phyloP scores from a whole-genome alignment of 2,797 vertebrate species.

The Alcedo quadribrachys region DNA sequence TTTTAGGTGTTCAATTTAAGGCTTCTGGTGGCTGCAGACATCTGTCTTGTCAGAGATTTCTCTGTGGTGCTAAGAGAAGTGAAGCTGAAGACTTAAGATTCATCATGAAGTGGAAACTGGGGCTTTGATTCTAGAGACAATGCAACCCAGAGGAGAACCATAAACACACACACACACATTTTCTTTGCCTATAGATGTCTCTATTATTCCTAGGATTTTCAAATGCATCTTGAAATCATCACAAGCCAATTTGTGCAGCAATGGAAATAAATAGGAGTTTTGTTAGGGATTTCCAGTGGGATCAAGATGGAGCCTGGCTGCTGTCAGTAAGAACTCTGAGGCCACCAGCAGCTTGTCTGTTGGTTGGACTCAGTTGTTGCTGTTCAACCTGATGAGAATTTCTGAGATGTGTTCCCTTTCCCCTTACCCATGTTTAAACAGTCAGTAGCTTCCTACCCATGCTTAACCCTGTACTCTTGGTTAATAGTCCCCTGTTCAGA shows the following conservation, averaged over 20 bases:
- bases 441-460: background rate
- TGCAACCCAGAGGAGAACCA: constrained; percentile 29
- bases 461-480: background rate
- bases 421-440: background rate
- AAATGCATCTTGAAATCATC: background rate
- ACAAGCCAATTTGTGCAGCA: background rate
- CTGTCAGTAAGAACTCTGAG: background rate
- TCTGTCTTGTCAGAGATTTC: constrained; percentile 64
- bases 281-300: background rate
- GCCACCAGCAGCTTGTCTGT: background rate
- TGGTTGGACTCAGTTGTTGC: background rate
- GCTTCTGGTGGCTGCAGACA: constrained; percentile 60
- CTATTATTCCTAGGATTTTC: background rate
- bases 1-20: constrained; percentile 59
- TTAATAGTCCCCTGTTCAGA: background rate
- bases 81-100: constrained; percentile 36
- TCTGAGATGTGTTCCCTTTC: background rate
- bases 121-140: constrained; percentile 38
- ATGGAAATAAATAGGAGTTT: constrained; percentile 17
- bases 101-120: constrained; percentile 32
- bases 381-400: background rate
- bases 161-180: background rate
- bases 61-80: constrained; percentile 49
- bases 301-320: background rate
- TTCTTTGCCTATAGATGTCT: background rate